Conservation (phyloP, 2,113 vertebrate species). For the Chinchilla lanigera region DNA sequence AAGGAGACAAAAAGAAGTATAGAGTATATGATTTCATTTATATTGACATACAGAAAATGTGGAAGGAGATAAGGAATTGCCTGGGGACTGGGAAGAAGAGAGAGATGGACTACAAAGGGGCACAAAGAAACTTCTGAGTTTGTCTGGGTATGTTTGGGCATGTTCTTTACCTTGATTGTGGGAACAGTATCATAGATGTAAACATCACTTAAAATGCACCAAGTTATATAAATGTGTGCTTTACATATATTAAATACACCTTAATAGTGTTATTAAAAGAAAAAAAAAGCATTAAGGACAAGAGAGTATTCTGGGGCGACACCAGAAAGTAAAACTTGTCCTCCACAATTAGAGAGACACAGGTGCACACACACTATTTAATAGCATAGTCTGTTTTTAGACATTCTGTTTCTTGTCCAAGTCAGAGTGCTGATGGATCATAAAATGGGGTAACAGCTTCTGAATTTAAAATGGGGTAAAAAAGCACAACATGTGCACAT, state of each 20-base stretch:
- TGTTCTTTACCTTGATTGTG: background rate
- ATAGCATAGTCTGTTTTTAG: background rate
- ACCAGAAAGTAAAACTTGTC: background rate
- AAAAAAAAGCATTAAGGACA: background rate
- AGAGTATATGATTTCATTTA: background rate
- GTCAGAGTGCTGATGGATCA: slow-evolving; percentile 4
- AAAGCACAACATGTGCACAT: background rate
- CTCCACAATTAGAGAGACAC: background rate
- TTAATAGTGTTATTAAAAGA: background rate
- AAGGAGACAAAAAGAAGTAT: background rate
- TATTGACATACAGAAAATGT: background rate
- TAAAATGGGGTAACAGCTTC: slow-evolving; percentile 14
- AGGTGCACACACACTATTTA: background rate
- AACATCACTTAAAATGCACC: background rate
- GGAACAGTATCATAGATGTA: background rate
- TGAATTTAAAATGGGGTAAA: slow-evolving; percentile 44
- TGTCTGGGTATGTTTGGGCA: too few relatives aligned
- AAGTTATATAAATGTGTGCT: background rate
- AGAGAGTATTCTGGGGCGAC: background rate
- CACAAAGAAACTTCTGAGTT: background rate
- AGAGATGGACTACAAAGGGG: background rate
- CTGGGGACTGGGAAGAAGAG: background rate
- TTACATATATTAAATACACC: background rate
- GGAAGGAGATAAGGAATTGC: background rate
- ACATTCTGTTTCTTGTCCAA: background rate